Conservation (phyloP, 2,888 invertebrate genomes). For the Eurois occulta region DNA sequence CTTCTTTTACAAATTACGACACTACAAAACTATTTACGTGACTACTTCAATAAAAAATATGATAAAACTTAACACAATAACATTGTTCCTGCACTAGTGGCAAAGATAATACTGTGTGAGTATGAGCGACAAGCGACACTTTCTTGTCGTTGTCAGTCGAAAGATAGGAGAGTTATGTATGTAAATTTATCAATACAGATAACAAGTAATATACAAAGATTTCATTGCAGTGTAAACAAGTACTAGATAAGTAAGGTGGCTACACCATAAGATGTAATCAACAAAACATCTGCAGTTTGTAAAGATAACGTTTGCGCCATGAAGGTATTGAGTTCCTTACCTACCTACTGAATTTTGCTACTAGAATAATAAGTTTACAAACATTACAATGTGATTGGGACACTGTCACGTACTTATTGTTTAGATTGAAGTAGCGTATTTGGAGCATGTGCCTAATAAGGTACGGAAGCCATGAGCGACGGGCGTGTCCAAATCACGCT, state of each 20-base stretch:
- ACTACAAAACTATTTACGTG: constrained; percentile 67
- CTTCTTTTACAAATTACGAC: constrained; percentile 69
- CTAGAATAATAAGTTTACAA: constrained; percentile 27
- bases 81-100: constrained; percentile 76
- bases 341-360: constrained; percentile 25
- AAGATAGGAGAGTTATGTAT: constrained; percentile 84
- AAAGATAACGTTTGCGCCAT: constrained; percentile 41
- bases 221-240: constrained; percentile 81
- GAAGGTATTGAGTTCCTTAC: constrained; percentile 19
- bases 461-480: neutral
- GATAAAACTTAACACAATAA: constrained; percentile 69
- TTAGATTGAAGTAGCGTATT: constrained; percentile 11
- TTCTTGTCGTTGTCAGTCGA: constrained; percentile 82
- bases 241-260: constrained; percentile 74
- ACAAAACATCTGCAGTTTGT: constrained; percentile 58
- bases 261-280: constrained; percentile 66
- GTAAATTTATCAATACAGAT: constrained; percentile 89
- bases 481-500: constrained; percentile 28
- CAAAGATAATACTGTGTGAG: constrained; percentile 84
- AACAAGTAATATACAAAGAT: constrained; percentile 85
- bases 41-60: constrained; percentile 70
- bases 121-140: constrained; percentile 82
- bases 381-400: constrained; percentile 23
- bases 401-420: constrained; percentile 31
- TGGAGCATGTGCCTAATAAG: constrained; percentile 22